Base-by-base conservation (phyloP, 2,797 vertebrate genomes). In the Serranus cabrilla region DNA sequence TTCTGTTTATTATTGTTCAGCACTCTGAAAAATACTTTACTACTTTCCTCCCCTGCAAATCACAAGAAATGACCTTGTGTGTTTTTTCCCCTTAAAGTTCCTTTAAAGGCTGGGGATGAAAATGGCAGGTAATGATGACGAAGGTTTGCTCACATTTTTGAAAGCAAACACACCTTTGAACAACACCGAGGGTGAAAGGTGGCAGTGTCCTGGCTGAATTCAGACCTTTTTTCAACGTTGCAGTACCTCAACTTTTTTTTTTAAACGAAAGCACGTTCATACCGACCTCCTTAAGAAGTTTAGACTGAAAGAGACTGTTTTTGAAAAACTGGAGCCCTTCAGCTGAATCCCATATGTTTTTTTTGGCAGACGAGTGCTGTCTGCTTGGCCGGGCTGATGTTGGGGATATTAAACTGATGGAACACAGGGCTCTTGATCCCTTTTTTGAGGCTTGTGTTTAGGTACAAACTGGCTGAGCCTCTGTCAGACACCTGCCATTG, bases 141-240 rank as follows among this genome's bases (percentile, higher is more conserved):
- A 96, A 97, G 96, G 96, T 95, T 95, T 93, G 94, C 94, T 94
- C 94, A 93, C 92, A 95, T 96, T 96, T 92, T 89, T 89, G 50
- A 90, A 95, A 90, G 94, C 87, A 94, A 96, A 95, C 95, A 96
- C 96, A 95, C 96, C 97, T 97, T 98, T 93, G 94, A 94, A 96
- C 93, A 97, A 97, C 96, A 97, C 85, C 18, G 84, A 89, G 91
- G 92, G 93, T 98, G 97, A 99, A 99, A 98, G 97, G 96, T 96
- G 82, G 94, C 89, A 97, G 96, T 99, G 98, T 97, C 90, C 91
- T 71, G 49, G 27, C 94, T 95, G 87, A 95, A 95, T 95, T 87
- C 84, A 93, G 66, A 91, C 86, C 94, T 92, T 95, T 93, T 96
- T 89, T 85, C 93, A 92, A 91, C 58, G 64, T 86, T 90, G 95